phyloP scores from a whole-genome alignment of 2,113 vertebrate species.

The Hemicordylus capensis region DNA sequence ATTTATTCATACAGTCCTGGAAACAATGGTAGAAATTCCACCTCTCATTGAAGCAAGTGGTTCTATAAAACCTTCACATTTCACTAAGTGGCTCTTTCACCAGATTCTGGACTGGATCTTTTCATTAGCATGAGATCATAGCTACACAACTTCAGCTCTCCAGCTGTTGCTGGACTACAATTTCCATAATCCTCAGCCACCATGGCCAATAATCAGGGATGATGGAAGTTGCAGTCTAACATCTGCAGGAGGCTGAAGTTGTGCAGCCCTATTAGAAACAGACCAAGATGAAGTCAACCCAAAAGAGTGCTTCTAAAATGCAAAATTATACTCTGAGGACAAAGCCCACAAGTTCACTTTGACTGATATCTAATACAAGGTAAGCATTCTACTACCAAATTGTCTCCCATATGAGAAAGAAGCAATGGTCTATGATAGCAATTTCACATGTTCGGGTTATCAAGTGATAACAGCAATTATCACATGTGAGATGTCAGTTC shows the following conservation, averaged over 20 bases:
- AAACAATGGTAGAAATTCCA: no score
- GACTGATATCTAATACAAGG: not conserved
- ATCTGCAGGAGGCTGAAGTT: no score
- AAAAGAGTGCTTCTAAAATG: not conserved
- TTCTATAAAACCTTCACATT: not conserved
- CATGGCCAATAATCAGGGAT: no score
- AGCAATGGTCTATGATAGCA: not conserved
- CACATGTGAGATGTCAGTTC: not conserved
- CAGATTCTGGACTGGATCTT: not conserved
- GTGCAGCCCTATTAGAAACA: no score
- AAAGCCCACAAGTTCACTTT: not conserved
- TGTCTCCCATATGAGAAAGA: not conserved
- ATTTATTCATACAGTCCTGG: not conserved
- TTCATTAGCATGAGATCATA: no score
- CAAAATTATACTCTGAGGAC: not conserved
- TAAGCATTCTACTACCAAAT: not conserved
- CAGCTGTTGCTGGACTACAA: no score
- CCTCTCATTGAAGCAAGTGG: not conserved
- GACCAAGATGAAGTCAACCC: not conserved
- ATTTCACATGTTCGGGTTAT: not conserved
- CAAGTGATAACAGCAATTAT: not conserved
- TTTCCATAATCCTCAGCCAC: no score
- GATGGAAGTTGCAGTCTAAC: no score
- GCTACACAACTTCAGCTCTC: no score
- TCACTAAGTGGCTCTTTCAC: not conserved